A percentile compares a stretch with the other conserved stretches of the same genome.
Conservation (phyloP, 2,113 vertebrate genomes). For the Potamarius usumacintae region DNA sequence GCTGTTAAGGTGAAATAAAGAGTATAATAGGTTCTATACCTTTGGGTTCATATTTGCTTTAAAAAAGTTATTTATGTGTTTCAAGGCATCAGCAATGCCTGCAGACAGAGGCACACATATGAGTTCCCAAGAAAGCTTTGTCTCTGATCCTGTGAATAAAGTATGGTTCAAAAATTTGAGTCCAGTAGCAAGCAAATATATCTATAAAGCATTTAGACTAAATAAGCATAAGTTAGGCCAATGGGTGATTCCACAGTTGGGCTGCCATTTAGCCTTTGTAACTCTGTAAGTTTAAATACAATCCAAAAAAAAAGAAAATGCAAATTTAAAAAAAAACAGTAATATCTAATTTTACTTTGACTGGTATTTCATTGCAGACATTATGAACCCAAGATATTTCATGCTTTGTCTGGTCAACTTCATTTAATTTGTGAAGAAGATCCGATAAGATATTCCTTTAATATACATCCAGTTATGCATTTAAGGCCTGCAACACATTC, state of each 20-base stretch:
- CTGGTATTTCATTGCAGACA: background rate
- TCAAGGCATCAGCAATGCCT: background rate
- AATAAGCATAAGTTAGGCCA: too few species aligned
- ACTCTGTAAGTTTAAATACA: background rate
- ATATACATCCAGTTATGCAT: too few species aligned
- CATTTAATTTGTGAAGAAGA: too few species aligned
- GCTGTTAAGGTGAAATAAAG: conserved; percentile 24
- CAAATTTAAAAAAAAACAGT: too few species aligned
- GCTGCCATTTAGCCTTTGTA: background rate
- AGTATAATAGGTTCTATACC: conserved; percentile 6
- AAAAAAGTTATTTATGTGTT: background rate
- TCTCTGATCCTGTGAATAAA: background rate
- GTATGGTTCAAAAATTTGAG: background rate
- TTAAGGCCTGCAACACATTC: too few species aligned
- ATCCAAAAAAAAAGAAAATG: too few species aligned
- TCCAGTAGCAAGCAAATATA: background rate
- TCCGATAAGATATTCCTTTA: too few species aligned
- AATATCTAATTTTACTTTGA: too few species aligned
- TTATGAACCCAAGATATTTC: too few species aligned
- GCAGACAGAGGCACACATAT: background rate
- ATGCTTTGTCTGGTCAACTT: too few species aligned
- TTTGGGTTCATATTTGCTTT: conserved; percentile 3
- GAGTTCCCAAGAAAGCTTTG: background rate
- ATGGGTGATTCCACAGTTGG: background rate
- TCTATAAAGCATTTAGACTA: too few species aligned